These are phyloP conservation scores for Leguminivora glycinivorella DNA, from an alignment of 1,140 invertebrate species.

Conservation along the genomic window DNA sequence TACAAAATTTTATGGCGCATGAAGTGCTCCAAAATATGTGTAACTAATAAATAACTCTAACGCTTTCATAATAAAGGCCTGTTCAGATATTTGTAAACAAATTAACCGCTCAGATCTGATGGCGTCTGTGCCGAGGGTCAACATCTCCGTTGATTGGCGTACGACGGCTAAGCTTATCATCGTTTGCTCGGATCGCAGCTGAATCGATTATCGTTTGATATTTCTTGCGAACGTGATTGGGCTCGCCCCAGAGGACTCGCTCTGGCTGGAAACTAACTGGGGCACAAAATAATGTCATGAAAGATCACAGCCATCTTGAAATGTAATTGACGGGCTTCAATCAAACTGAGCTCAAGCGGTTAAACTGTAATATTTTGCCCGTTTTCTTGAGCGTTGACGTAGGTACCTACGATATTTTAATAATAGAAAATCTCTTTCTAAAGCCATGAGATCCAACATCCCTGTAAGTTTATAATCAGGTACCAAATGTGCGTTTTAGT, in stretches of 20 bases:
- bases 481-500: too few relatives aligned
- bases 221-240: constrained; percentile 27
- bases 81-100: too few relatives aligned
- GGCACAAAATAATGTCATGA: constrained; percentile 28
- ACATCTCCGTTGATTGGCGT: constrained; percentile 3
- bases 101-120: too few relatives aligned
- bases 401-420: too few relatives aligned
- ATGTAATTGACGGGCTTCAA: constrained; percentile 6
- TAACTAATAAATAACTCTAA: too few relatives aligned
- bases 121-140: neutral
- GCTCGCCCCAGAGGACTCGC: constrained; percentile 12
- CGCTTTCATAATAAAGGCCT: too few relatives aligned
- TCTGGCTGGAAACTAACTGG: constrained; percentile 18
- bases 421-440: too few relatives aligned
- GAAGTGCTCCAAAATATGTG: too few relatives aligned
- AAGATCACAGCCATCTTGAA: constrained; percentile 19
- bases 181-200: constrained; percentile 25
- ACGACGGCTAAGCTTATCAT: constrained; percentile 20
- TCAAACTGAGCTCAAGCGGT: neutral
- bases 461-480: too few relatives aligned
- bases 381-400: too few relatives aligned
- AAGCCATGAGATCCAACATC: too few relatives aligned
- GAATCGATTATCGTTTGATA: constrained; percentile 29
- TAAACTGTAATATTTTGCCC: neutral
- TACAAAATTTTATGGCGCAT: too few relatives aligned